Percentiles rank a stretch among this genome's conserved stretches.
Conservation (phyloP, 37 sponge, comb jelly and placozoan species). For the Corticium candelabrum region DNA sequence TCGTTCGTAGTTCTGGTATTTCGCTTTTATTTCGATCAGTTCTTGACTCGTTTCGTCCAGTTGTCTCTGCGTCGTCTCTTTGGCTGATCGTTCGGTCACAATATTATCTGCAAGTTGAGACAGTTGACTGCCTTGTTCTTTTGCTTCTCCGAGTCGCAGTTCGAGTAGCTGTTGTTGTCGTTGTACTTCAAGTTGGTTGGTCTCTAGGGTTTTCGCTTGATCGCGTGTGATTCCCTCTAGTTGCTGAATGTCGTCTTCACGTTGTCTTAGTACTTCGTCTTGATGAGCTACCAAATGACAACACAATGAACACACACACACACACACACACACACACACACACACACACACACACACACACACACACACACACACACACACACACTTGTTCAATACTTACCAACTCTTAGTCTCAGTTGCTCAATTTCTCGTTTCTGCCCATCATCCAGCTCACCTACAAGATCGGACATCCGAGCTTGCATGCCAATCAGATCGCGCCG, state of each 20-base stretch:
- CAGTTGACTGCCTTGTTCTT: background rate
- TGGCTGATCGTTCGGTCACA: background rate
- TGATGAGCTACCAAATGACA: background rate
- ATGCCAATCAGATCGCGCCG: background rate
- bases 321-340: background rate
- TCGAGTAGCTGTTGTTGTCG: background rate
- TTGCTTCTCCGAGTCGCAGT: background rate
- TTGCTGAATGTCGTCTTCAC: background rate
- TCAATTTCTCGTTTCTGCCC: background rate
- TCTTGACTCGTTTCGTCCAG: background rate
- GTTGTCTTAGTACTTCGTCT: background rate
- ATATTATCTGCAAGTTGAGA: background rate
- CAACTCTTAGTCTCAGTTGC: background rate
- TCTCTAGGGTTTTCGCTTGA: background rate
- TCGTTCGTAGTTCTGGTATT: background rate
- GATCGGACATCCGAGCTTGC: conserved; percentile 12
- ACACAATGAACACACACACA: too few species aligned
- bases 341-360: conserved; percentile 28
- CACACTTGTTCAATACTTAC: conserved; percentile 5
- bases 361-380: conserved; percentile 10
- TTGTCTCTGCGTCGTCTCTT: background rate
- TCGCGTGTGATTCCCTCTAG: background rate
- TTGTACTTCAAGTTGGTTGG: background rate
- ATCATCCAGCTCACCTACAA: conserved; percentile 8
- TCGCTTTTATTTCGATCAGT: background rate